Evolutionary conservation across 1,140 invertebrate genomes (phyloP).

Genomic region (Pinna nobilis): DNA sequence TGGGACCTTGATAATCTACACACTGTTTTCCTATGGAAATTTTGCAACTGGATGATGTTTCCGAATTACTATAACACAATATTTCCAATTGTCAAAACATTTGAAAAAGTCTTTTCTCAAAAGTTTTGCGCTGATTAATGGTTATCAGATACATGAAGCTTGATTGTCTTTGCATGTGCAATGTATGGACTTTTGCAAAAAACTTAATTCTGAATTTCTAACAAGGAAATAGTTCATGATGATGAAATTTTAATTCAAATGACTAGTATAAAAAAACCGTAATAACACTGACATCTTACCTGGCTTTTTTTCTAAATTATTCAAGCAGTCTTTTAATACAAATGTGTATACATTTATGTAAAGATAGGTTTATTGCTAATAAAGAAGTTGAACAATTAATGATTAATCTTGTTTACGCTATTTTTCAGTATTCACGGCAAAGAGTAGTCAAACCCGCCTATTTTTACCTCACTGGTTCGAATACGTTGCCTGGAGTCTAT

Average conservation of each 20-base stretch:
- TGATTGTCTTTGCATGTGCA: not conserved
- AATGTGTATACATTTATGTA: too few relatives aligned
- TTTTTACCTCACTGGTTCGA: slow-evolving; percentile 69
- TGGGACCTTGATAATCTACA: too few relatives aligned
- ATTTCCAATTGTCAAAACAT: not conserved
- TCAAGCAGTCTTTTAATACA: not conserved
- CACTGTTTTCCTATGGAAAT: too few relatives aligned
- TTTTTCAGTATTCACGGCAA: not conserved
- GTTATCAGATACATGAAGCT: not conserved
- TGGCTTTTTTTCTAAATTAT: not conserved
- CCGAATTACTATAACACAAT: not conserved
- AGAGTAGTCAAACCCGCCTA: slow-evolving; percentile 29
- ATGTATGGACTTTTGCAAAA: not conserved
- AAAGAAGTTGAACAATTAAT: too few relatives aligned
- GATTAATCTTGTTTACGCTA: too few relatives aligned
- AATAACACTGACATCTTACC: not conserved
- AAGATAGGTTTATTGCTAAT: too few relatives aligned
- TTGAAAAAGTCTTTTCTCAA: too few relatives aligned
- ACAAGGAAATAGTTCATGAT: not conserved
- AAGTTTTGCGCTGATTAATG: too few relatives aligned
- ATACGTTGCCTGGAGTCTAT: slow-evolving; percentile 68
- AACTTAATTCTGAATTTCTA: not conserved
- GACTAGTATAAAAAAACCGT: not conserved
- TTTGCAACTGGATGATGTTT: too few relatives aligned
- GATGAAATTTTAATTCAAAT: not conserved